A percentile compares a stretch with the other conserved stretches of the same genome.
These are phyloP conservation scores for Hyposmocoma kahamanoa DNA, from an alignment of 1,140 invertebrate genomes.

Conservation along the genomic window DNA sequence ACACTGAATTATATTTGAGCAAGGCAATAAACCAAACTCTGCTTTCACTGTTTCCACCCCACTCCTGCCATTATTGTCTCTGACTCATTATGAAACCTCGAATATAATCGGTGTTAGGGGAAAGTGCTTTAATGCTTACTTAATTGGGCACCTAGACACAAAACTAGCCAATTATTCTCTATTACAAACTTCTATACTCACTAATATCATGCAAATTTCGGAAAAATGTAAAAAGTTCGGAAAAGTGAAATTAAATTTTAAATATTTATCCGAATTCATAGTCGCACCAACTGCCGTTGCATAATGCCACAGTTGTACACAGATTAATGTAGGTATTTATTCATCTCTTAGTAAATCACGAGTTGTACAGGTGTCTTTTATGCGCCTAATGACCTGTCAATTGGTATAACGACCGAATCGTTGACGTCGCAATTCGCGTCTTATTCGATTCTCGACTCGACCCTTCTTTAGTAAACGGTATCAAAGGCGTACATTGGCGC, in stretches of 20 bases:
- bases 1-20: background rate
- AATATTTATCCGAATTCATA: too few relatives aligned
- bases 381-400: conserved; percentile 34
- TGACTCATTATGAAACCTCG: conserved; percentile 24
- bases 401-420: conserved; percentile 27
- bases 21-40: conserved; percentile 14
- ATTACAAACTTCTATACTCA: conserved; percentile 17
- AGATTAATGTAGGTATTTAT: background rate
- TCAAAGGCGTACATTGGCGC: too few relatives aligned
- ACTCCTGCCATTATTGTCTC: conserved; percentile 21
- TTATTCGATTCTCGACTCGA: too few relatives aligned
- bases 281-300: background rate
- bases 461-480: too few relatives aligned
- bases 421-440: conserved; percentile 26
- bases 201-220: conserved; percentile 17
- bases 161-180: conserved; percentile 24
- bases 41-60: conserved; percentile 27
- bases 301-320: background rate
- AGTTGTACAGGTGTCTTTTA: conserved; percentile 25
- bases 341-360: conserved; percentile 18
- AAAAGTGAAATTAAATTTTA: conserved; percentile 22
- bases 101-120: conserved; percentile 25
- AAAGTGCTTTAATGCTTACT: conserved; percentile 33
- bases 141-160: conserved; percentile 21
- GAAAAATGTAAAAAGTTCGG: too few relatives aligned